A percentile compares a stretch with the other conserved stretches of the same genome.
Conservation (phyloP, 2,797 vertebrate species). For the Acrossocheilus wenchowensis region DNA sequence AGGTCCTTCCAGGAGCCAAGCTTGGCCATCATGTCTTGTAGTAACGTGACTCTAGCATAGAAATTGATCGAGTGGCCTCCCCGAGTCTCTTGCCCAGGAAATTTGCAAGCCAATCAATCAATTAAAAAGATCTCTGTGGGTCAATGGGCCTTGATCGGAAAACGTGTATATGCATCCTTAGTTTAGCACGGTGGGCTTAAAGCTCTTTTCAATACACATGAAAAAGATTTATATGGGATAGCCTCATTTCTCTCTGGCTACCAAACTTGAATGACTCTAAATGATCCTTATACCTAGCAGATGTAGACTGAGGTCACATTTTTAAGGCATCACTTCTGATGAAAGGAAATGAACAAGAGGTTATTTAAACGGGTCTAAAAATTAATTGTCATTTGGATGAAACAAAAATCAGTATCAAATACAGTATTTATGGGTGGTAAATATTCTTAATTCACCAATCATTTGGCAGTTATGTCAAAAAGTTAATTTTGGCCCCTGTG, state of each 20-base stretch:
- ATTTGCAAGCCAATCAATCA: constrained; percentile 51
- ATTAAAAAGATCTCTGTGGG: constrained; percentile 45
- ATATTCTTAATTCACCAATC: not conserved
- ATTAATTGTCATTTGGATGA: not conserved
- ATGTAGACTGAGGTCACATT: not conserved
- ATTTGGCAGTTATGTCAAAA: not conserved
- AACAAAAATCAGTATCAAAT: not conserved
- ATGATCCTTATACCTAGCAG: not conserved
- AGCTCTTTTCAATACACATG: constrained; percentile 24
- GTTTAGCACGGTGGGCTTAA: not conserved
- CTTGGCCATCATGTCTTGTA: constrained; percentile 17
- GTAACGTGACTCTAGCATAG: constrained; percentile 27
- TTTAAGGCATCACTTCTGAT: not conserved
- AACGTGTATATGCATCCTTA: constrained; percentile 18
- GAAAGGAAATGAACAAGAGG: not conserved
- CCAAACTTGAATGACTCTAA: not conserved
- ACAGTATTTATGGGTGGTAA: not conserved
- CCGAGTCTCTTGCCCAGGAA: constrained; percentile 31
- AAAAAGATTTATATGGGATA: constrained; percentile 15
- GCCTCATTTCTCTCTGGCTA: not conserved
- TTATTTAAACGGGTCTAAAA: not conserved
- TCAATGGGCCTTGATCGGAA: constrained; percentile 31
- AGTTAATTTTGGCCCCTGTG: not conserved
- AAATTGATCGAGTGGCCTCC: constrained; percentile 40
- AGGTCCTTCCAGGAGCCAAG: constrained; percentile 26